Evolutionary conservation across 2,113 vertebrate species (phyloP), one percentile per base, ranked within the genome.

Genomic region (Cinclus cinclus): DNA sequence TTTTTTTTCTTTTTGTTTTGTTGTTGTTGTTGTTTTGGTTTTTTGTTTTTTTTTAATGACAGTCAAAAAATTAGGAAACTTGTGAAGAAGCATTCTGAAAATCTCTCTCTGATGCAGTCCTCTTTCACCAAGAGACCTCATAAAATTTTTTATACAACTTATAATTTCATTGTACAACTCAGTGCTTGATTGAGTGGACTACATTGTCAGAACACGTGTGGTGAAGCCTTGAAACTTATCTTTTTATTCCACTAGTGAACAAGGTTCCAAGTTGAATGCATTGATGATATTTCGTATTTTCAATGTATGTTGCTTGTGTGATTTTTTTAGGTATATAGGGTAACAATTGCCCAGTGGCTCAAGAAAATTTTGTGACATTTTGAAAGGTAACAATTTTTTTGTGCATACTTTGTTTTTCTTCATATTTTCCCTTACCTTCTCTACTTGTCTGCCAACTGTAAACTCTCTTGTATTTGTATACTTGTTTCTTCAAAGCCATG

Each of bases 361-460:
- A 30, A 56, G 24, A n/a, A 11, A 7, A 5, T 80, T 75, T 47
- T 71, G 2, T 27, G 49, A 5, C 41, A 49, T n/a, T 65, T 90
- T 86, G 31, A 73, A 62, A 56, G 46, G 23, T 44, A 42, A 2
- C 0, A 0, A 2, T 6, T 15, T 22, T 41, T 69, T 53, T 35
- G 13, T 79, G 15, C 8, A 27, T 79, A 8, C 14, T 56, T 87
- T 59, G 6, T 62, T 80, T 53, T 63, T 58, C 15, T 37, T 71
- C 1, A 2, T 8, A n/a, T 44, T 5, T 4, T 1, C 1, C n/a
- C 10, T 6, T 70, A 14, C 31, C n/a, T 70, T 71, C 8, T 84
- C 28, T 55, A 37, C 37, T 87, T 64, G 15, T 78, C 44, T 90
- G 21, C 42, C 8, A 41, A 15, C 41, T 73, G 55, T 64, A 88